Evolutionary conservation across 2,888 invertebrate genomes (phyloP), one percentile per base, ranked within the genome.

Genomic region (Colletes collaris): DNA sequence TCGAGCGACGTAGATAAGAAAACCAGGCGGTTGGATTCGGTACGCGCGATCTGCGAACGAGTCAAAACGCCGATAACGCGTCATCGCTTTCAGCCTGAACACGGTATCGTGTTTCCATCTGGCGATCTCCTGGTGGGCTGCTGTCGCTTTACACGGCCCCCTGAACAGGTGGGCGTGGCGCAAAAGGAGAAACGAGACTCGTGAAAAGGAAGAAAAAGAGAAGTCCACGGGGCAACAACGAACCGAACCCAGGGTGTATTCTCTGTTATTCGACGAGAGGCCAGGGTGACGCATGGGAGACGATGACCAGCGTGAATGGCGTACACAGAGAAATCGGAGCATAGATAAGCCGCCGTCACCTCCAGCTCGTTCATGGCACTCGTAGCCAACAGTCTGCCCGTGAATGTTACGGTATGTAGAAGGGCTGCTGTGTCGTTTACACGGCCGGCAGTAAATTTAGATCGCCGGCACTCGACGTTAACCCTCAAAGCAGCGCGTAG

Each of bases 321-420:
- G 73, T 65, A 62, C 70, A 67, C 60, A 70, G 85, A 81, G 87
- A 86, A 86, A 87, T 83, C 85, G 81, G 85, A 86, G 83, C 87
- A 85, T 86, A 87, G 87, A 86, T 86, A 86, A 87, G 87, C 87
- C 64, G 76, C 85, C 85, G 86, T 86, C 86, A 85, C 72, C 82
- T 83, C 80, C 85, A 82, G 87, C 85, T 82, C 82, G 84, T 84
- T 82, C 82, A 77, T 52, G 77, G 63, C 58, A 86, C 85, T 85
- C 83, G 72, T 85, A 70, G 73, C 40, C 76, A 87, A 76, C 85
- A 72, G 83, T 73, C 87, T 86, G 86, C 70, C 81, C 76, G 87
- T 85, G 86, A 87, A 86, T 86, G 86, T 86, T 86, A 86, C 85
- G 87, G 81, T 84, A 87, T 81, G 86, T 84, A 80, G 83, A 82